Evolutionary conservation across 2,888 invertebrate species (phyloP), one percentile per base, ranked within the genome.

Genomic region (Deilephila elpenor): DNA sequence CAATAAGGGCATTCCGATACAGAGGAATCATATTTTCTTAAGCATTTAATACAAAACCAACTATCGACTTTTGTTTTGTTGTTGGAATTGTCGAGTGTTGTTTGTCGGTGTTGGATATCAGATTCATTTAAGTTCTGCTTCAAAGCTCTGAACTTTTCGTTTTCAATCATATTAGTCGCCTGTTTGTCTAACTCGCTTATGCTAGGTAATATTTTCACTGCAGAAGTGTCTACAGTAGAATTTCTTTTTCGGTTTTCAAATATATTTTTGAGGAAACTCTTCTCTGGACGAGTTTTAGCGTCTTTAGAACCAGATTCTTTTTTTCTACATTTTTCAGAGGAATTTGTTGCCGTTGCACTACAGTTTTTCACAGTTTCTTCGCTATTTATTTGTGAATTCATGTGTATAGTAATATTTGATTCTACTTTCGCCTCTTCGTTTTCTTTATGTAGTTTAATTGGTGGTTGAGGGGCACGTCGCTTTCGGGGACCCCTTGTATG

Each of bases 101-200:
- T 59, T 25, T 37, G 64, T 8, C 37, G 11, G 6, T 20, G 20
- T 44, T 67, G 64, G 14, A 11, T 20, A 53, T 25, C 56, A 3
- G 53, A 34, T 19, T 32, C 11, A 44, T 60, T 53, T 51, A 32
- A 51, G 53, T 88, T 88, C 37, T 87, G 85, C 62, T 88, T 85
- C 0, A 83, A 74, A 59, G 79, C 78, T 80, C 89, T 90, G 73
- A 89, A 81, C 84, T 92, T 90, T 73, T 84, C 86, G 72, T 94
- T 95, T 85, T 96, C 95, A 64, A 97, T 95, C 78, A 98, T 97
- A 88, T 96, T 96, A 0, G 96, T 96, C 0, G 97, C 97, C 88
- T 98, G 97, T 79, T 96, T 96, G 86, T 98, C 97, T 76, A 97
- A 89, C 87, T 97, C 97, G 84, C 97, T 97, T 79, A 97, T 97